Evolutionary conservation across 2,797 vertebrate species (phyloP).

Genomic region (Rhincodon typus): DNA sequence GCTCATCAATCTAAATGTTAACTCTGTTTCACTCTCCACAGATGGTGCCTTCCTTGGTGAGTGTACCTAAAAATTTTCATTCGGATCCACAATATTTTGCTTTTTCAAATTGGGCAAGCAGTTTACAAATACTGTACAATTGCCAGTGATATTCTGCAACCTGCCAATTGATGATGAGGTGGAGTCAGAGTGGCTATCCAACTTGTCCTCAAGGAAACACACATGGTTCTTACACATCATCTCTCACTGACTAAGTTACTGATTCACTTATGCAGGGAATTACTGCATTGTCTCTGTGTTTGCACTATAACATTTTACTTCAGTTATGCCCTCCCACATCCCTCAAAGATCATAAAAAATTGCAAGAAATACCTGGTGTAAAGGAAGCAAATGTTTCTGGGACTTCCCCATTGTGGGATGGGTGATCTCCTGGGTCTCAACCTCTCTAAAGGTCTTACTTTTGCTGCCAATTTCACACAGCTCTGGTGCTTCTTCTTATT

Average conservation of each 20-base stretch:
- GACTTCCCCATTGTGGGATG: not conserved
- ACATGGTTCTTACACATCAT: not conserved
- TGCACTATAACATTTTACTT: not conserved
- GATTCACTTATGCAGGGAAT: not conserved
- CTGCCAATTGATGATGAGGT: not conserved
- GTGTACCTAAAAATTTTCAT: not conserved
- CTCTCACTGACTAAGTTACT: not conserved
- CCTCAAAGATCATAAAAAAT: not conserved
- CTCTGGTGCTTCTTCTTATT: constrained; percentile 13
- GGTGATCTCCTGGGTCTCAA: not conserved
- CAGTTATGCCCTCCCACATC: not conserved
- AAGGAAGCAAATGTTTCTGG: not conserved
- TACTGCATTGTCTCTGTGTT: not conserved
- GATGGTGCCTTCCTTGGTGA: not conserved
- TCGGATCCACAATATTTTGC: not conserved
- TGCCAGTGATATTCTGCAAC: not conserved
- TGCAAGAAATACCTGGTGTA: not conserved
- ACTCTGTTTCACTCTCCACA: not conserved
- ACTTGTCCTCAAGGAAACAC: not conserved
- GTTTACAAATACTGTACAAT: not conserved
- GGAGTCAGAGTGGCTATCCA: not conserved
- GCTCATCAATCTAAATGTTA: not conserved
- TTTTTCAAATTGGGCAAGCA: not conserved
- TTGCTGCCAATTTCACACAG: not conserved
- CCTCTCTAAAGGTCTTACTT: not conserved